Conservation (phyloP, 2,113 vertebrate genomes). For the Oxyruncus cristatus region DNA sequence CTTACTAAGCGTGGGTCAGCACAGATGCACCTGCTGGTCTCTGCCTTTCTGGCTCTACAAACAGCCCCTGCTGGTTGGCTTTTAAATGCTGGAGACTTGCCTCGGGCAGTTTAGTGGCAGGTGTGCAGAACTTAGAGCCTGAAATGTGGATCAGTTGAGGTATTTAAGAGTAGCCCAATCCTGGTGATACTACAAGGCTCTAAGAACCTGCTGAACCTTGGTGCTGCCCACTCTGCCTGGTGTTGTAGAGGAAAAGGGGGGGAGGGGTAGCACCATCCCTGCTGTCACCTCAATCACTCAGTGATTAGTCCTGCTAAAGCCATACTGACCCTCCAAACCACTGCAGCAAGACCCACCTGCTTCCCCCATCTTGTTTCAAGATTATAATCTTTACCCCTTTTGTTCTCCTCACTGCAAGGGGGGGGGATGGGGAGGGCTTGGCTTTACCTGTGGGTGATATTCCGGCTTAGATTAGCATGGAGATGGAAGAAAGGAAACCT, state of each 20-base stretch:
- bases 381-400: slow-evolving; percentile 1
- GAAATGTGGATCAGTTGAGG: not conserved
- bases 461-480: not conserved
- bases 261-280: not conserved
- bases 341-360: not conserved
- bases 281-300: not conserved
- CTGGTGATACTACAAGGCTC: not conserved
- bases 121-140: not conserved
- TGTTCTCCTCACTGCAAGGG: not conserved
- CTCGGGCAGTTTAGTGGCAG: no score
- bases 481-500: not conserved
- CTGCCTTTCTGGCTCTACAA: not conserved
- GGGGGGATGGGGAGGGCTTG: not conserved
- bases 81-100: not conserved
- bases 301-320: not conserved
- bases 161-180: not conserved
- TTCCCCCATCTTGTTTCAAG: not conserved
- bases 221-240: not conserved
- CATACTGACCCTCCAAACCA: not conserved
- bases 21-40: not conserved
- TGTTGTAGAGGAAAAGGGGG: not conserved
- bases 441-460: not conserved
- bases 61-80: not conserved
- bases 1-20: not conserved
- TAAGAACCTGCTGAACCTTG: not conserved